phyloP scores from a whole-genome alignment of 2,888 invertebrate species.

The Deroplatys truncata region DNA sequence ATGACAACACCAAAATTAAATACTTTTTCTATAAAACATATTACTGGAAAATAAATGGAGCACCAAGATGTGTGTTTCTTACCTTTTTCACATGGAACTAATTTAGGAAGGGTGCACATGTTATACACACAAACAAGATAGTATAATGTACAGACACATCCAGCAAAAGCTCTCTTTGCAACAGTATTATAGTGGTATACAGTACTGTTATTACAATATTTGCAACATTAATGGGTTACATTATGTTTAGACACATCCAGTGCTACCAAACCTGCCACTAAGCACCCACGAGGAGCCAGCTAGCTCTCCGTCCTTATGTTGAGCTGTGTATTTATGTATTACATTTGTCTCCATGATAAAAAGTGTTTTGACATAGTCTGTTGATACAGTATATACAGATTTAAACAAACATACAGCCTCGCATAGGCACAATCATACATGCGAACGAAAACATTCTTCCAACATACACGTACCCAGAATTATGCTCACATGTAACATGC shows the following conservation, averaged over 20 bases:
- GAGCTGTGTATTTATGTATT: neutral
- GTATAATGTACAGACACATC: neutral
- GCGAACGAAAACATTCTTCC: neutral
- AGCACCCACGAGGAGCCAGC: neutral
- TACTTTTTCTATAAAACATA: neutral
- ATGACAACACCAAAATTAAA: neutral
- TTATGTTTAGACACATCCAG: neutral
- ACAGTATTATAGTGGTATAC: neutral
- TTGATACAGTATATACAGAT: neutral
- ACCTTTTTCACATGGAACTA: neutral
- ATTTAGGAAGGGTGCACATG: neutral
- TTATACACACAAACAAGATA: neutral
- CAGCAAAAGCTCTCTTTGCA: neutral
- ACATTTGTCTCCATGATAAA: neutral
- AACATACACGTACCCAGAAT: neutral
- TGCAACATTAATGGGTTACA: neutral
- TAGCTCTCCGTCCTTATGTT: neutral
- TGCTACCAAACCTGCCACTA: neutral
- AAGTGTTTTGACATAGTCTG: neutral
- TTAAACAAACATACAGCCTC: neutral
- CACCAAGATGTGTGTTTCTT: neutral
- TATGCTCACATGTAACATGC: neutral
- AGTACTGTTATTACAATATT: neutral
- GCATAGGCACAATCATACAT: neutral
- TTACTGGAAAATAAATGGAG: neutral